Evolutionary conservation across 2,113 vertebrate species (phyloP).

Genomic region (Zootoca vivipara): DNA sequence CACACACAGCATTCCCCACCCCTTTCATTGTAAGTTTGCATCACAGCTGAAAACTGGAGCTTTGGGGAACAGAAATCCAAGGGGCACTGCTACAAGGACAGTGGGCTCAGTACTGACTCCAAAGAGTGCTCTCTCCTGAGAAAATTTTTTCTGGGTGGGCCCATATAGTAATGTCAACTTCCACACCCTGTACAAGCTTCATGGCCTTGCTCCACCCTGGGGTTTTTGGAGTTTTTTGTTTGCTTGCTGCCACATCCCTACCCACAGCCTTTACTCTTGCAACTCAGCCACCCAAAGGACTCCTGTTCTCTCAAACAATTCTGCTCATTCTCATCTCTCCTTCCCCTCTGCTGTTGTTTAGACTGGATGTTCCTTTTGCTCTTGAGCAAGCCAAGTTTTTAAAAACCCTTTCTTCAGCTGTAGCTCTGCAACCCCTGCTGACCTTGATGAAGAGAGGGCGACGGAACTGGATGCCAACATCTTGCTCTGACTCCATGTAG

Average conservation of each 20-base stretch:
- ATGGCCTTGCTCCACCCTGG: background rate
- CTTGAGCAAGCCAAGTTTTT: conserved; percentile 16
- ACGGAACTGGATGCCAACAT: conserved; percentile 79
- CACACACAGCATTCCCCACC: background rate
- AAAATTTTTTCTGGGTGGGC: background rate
- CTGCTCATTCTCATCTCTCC: background rate
- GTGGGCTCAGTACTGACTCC: background rate
- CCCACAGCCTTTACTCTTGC: background rate
- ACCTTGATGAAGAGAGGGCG: conserved; percentile 78
- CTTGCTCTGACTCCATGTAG: conserved; percentile 81
- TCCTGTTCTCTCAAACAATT: background rate
- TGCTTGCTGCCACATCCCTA: background rate
- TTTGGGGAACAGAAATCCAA: conserved; percentile 17
- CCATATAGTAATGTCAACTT: background rate
- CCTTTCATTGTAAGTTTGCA: background rate
- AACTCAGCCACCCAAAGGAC: background rate
- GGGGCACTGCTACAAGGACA: background rate
- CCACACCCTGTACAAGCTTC: background rate
- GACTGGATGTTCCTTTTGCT: background rate
- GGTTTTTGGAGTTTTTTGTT: background rate
- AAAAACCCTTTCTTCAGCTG: conserved; percentile 19
- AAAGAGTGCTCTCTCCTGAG: conserved; percentile 4
- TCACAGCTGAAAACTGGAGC: conserved; percentile 26
- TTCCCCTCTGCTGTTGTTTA: background rate
- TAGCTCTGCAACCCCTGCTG: conserved; percentile 20